Percentiles rank a stretch among this genome's conserved stretches.
Evolutionary conservation across 2,888 invertebrate species (phyloP).

Genomic region (Cephus nigrinus): DNA sequence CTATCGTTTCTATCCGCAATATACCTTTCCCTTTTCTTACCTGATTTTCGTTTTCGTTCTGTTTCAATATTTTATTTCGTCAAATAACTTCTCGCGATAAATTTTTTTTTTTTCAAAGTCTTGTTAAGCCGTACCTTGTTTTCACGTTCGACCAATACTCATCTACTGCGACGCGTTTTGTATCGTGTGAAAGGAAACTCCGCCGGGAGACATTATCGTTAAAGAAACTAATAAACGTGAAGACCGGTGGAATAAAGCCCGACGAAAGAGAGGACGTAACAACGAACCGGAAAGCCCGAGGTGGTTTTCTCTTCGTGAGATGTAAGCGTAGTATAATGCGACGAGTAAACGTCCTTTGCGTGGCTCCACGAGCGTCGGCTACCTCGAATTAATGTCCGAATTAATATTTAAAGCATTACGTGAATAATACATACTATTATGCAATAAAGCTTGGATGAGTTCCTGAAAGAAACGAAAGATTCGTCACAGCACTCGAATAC

Average conservation of each 20-base stretch:
- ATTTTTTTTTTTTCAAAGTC: background rate
- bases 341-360: background rate
- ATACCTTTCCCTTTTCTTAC: background rate
- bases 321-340: constrained; percentile 17
- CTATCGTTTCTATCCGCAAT: background rate
- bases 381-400: background rate
- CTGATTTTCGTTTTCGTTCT: background rate
- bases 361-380: background rate
- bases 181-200: background rate
- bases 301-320: constrained; percentile 10
- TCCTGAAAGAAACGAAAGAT: background rate
- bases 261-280: background rate
- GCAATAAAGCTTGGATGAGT: background rate
- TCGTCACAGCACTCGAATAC: background rate
- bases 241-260: background rate
- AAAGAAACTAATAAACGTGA: background rate
- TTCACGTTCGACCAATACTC: background rate
- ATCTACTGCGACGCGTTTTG: background rate
- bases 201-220: background rate
- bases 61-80: background rate
- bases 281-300: background rate
- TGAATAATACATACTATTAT: background rate
- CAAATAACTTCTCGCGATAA: background rate
- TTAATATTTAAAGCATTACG: background rate
- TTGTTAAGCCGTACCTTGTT: background rate